Evolutionary conservation across 2,888 invertebrate genomes (phyloP), one percentile per base, ranked within the genome.

Genomic region (Dryobota labecula): DNA sequence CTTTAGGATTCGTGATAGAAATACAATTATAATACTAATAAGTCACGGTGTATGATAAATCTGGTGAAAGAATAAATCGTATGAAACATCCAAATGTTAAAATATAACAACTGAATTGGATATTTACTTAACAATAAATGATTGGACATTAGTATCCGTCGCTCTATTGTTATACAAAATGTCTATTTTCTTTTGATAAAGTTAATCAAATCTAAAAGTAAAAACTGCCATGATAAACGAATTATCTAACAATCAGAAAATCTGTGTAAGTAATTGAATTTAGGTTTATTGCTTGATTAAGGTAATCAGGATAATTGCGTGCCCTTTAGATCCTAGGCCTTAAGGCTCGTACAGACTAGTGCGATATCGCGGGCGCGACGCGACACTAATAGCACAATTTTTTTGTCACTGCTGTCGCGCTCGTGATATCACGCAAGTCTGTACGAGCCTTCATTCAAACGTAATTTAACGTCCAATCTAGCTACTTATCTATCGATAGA

Each of bases 401-500:
- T n/a, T n/a, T n/a, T n/a, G n/a, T n/a, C n/a, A n/a, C n/a, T n/a
- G n/a, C n/a, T n/a, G n/a, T n/a, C n/a, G n/a, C n/a, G n/a, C n/a
- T n/a, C n/a, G n/a, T n/a, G n/a, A n/a, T n/a, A n/a, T n/a, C n/a
- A n/a, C n/a, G n/a, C n/a, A n/a, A n/a, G n/a, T n/a, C n/a, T n/a
- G n/a, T n/a, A n/a, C n/a, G n/a, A n/a, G n/a, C n/a, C n/a, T n/a
- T n/a, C 5, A 20, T 18, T 45, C n/a, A 45, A 65, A 51, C 9
- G 49, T 51, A 27, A 20, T 9, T 13, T 9, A 30, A n/a, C 7
- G 33, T 57, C 27, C 1, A 54, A 43, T 61, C 20, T n/a, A 33
- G n/a, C 30, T 47, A 27, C 24, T 18, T 45, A 49, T 45, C n/a
- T 60, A 5, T 56, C 36, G 30, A 63, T 73, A 33, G 30, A 51